A percentile compares a stretch with the other conserved stretches of the same genome.
phyloP scores from a whole-genome alignment of 2,888 invertebrate species.

The Camponotus fellah region DNA sequence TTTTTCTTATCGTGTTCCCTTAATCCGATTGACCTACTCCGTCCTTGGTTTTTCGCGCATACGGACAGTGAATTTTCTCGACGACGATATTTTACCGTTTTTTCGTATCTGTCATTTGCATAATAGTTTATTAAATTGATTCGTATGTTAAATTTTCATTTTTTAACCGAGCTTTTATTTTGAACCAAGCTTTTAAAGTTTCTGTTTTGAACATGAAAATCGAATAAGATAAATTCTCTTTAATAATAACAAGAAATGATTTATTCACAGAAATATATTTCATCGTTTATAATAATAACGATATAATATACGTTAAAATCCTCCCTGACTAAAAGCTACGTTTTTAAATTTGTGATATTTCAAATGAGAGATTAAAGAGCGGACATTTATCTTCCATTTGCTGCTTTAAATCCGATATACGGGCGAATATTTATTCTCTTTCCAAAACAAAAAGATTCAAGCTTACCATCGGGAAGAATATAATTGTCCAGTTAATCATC shows the following conservation, averaged over 20 bases:
- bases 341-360: neutral
- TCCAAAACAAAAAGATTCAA: neutral
- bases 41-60: neutral
- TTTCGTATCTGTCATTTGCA: neutral
- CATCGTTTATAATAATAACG: neutral
- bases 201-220: neutral
- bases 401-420: neutral
- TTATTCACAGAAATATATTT: neutral
- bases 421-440: constrained; percentile 1
- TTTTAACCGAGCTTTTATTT: neutral
- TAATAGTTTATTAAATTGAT: neutral
- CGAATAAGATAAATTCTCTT: neutral
- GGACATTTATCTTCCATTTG: neutral
- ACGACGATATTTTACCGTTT: constrained; percentile 7
- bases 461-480: neutral
- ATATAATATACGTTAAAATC: neutral
- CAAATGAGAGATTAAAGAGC: neutral
- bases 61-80: neutral
- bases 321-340: neutral
- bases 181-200: neutral
- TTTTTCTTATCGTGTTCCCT: constrained; percentile 16
- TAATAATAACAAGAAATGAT: neutral
- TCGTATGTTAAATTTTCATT: neutral
- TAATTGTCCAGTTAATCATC: constrained; percentile 23
- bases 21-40: constrained; percentile 4